Evolutionary conservation across 2,888 invertebrate species (phyloP).

Genomic region (Clivina fossor): DNA sequence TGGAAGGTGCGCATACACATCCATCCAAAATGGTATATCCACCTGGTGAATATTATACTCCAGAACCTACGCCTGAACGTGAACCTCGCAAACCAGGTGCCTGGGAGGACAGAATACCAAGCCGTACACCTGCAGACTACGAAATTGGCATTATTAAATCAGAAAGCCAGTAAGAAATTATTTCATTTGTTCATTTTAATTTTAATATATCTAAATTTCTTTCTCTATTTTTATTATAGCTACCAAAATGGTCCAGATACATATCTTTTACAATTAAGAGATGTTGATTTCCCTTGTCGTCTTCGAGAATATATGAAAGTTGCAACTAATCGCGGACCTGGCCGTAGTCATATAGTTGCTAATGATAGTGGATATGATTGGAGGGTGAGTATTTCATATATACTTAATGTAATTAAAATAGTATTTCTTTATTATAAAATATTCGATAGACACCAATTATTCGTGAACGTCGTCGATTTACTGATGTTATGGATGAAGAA

Average conservation of each 20-base stretch:
- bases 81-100: constrained; percentile 56
- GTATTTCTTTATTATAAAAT: not conserved
- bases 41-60: constrained; percentile 79
- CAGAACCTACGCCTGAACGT: constrained; percentile 68
- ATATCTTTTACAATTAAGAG: constrained; percentile 88
- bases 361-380: constrained; percentile 75
- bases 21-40: constrained; percentile 95
- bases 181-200: constrained; percentile 4
- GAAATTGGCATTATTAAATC: constrained; percentile 79
- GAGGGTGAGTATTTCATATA: constrained; percentile 59
- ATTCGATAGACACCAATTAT: constrained; percentile 80
- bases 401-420: constrained; percentile 6
- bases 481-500: constrained; percentile 94
- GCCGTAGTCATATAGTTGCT: constrained; percentile 65
- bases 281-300: constrained; percentile 92
- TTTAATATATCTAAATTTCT: constrained; percentile 2
- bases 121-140: constrained; percentile 80
- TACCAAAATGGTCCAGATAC: constrained; percentile 98
- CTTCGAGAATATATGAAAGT: constrained; percentile 93
- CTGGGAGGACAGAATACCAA: constrained; percentile 73
- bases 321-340: constrained; percentile 76
- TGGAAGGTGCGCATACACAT: constrained; percentile 84
- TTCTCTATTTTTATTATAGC: constrained; percentile 55
- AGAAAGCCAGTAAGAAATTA: constrained; percentile 82
- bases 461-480: constrained; percentile 86